phyloP scores from a whole-genome alignment of 64 coral and sea anemone species.

The Hydrozoanthus tunicans region DNA sequence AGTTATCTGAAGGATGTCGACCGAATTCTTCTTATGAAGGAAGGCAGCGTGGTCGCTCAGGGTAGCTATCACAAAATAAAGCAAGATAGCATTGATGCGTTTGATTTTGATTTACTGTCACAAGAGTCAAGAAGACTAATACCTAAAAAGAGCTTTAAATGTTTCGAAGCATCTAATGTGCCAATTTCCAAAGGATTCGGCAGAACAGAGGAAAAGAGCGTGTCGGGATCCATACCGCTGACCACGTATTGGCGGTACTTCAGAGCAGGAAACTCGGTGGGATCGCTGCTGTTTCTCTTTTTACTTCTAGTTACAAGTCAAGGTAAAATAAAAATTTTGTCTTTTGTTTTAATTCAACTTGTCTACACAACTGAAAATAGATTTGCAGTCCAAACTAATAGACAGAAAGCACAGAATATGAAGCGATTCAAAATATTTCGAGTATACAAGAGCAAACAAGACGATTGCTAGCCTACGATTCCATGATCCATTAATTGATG shows the following conservation, averaged over 20 bases:
- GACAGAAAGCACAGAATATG: too few species aligned
- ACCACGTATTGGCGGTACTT: constrained; percentile 48
- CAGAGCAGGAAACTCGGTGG: constrained; percentile 26
- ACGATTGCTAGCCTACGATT: too few species aligned
- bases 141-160: background rate
- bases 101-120: background rate
- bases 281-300: constrained; percentile 21
- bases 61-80: constrained; percentile 49
- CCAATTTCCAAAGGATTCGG: background rate
- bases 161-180: background rate
- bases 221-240: constrained; percentile 40
- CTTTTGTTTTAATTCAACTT: background rate
- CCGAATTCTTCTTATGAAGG: constrained; percentile 57
- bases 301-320: constrained; percentile 31
- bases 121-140: background rate
- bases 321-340: background rate
- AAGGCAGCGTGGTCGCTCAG: constrained; percentile 39
- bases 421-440: too few species aligned
- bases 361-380: background rate
- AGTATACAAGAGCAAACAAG: too few species aligned
- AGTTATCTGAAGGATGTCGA: constrained; percentile 41
- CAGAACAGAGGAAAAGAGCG: constrained; percentile 6
- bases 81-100: constrained; percentile 18
- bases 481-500: too few species aligned
- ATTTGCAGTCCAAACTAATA: background rate